Evolutionary conservation across 1,140 invertebrate species (phyloP).

Genomic region (Araneus ventricosus): DNA sequence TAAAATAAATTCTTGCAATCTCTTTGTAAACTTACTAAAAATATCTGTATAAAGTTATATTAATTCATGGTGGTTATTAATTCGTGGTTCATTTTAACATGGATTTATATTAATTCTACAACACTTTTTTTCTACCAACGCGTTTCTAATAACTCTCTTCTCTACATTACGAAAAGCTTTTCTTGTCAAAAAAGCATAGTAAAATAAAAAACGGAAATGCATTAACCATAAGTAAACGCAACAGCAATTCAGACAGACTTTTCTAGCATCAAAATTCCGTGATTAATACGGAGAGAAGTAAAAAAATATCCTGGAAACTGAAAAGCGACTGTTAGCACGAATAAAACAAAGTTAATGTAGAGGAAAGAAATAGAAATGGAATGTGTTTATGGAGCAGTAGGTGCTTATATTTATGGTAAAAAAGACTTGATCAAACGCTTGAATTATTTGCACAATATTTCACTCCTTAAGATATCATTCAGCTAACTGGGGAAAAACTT

Average conservation of each 20-base stretch:
- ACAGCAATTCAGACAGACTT: not conserved
- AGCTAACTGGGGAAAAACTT: constrained; percentile 9
- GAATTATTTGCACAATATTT: constrained; percentile 59
- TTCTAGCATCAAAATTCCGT: constrained; percentile 28
- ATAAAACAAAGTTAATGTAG: constrained; percentile 68
- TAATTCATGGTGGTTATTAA: too few species aligned
- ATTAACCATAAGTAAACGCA: constrained; percentile 39
- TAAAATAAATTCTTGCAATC: too few species aligned
- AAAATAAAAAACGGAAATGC: constrained; percentile 30
- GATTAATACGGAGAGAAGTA: constrained; percentile 23
- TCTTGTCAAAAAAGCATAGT: not conserved
- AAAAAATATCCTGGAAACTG: not conserved
- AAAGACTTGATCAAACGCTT: constrained; percentile 62
- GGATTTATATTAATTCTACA: too few species aligned
- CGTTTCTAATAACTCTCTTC: not conserved
- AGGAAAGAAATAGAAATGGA: constrained; percentile 29
- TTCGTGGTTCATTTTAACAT: too few species aligned
- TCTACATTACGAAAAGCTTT: not conserved
- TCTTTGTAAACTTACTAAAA: too few species aligned
- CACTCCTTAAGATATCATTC: constrained; percentile 40
- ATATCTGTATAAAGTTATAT: too few species aligned
- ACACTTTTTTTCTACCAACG: not conserved
- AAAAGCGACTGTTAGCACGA: constrained; percentile 35
- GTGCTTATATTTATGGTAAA: constrained; percentile 61
- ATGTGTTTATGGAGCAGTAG: constrained; percentile 22